Evolutionary conservation across 2,888 invertebrate species (phyloP), one percentile per base, ranked within the genome.

Genomic region (Cabera pusaria): DNA sequence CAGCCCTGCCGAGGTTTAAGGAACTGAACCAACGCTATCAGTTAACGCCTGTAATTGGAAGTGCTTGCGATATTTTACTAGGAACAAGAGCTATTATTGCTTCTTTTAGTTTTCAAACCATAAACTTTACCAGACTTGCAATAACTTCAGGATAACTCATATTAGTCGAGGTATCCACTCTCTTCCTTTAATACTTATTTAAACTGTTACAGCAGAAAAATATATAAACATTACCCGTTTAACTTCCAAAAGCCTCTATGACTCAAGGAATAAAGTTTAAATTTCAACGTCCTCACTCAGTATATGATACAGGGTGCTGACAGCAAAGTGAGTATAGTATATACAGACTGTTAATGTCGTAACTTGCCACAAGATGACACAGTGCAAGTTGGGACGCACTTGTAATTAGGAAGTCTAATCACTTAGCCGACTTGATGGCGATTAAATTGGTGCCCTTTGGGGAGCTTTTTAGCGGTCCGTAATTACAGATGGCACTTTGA

Each of bases 401-500:
- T 43, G 34, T 54, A 56, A 53, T 56, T 62, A 59, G 52, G 44
- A 44, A 47, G 54, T 57, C 47, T 62, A 61, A 56, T 62, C 44
- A 49, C 38, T 33, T 27, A 44, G 33, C 37, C 28, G 35, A 39
- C 43, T 51, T 48, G 49, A 53, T 46, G 41, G 44, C 22, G 23
- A 32, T 38, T 46, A 49, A 52, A 44, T 44, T 44, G 29, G 20
- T 17, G 29, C 22, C 25, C 28, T 20, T 27, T 24, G 32, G 33
- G 14, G 9, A 19, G 28, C 38, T 44, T 44, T 38, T 44, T 38
- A 26, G 28, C 7, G 16, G 33, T 32, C 6, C 17, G 9, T 28
- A 28, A 37, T 33, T 32, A 23, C 17, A 5, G 11, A 21, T 31
- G 18, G 2, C 24, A 23, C 10, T 27, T 25, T 2, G 9, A 23